Percentiles rank a stretch among this genome's conserved stretches.
Conservation (phyloP, 2,113 vertebrate species). For the Leucoraja erinaceus region DNA sequence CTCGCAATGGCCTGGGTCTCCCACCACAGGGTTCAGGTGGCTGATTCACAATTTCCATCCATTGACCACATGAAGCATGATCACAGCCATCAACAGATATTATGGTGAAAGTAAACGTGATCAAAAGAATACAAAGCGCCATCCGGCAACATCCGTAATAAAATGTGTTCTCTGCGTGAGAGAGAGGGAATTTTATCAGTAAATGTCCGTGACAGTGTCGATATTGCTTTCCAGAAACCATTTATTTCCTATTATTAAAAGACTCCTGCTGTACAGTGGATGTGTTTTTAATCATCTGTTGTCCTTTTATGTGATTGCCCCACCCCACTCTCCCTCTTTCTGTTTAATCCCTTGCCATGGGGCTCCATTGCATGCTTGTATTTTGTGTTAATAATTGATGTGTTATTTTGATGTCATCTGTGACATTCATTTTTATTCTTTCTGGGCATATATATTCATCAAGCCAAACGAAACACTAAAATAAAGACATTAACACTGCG, state of each 20-base stretch:
- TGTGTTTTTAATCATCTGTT: conserved; percentile 8
- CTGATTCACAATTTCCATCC: neutral
- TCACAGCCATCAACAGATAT: neutral
- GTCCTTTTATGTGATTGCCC: conserved; percentile 6
- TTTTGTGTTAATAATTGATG: conserved; percentile 29
- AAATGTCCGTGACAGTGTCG: neutral
- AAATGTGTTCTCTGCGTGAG: neutral
- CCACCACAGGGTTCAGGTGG: neutral
- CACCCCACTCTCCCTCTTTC: neutral
- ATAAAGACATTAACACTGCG: conserved; percentile 11
- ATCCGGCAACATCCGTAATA: neutral
- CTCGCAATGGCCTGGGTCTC: neutral
- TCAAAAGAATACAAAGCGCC: neutral
- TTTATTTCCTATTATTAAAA: conserved; percentile 24
- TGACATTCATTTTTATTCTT: conserved; percentile 21
- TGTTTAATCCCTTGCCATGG: conserved; percentile 7
- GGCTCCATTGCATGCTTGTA: neutral
- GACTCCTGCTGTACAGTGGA: neutral
- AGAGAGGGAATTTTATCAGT: neutral
- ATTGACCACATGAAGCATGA: neutral
- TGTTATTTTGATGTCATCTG: conserved; percentile 2
- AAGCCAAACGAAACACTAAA: conserved; percentile 8
- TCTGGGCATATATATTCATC: neutral
- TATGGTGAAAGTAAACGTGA: neutral
- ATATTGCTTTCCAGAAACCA: neutral